These are phyloP conservation scores for Polypterus bichir DNA, from an alignment of 2,113 vertebrate species.

Conservation along the genomic window DNA sequence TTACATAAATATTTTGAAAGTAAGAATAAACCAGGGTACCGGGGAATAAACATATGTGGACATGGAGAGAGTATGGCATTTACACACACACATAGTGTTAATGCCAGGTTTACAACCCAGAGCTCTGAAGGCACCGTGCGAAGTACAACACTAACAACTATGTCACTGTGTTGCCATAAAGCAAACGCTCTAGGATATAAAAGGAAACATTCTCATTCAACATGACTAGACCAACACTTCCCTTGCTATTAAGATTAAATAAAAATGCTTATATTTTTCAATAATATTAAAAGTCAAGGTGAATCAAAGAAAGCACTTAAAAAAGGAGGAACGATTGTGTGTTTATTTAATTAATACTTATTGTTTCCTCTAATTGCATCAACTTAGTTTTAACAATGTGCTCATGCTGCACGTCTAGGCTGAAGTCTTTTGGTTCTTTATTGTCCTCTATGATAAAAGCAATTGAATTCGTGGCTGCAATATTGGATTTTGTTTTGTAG, in stretches of 20 bases:
- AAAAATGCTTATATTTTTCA: constrained; percentile 34
- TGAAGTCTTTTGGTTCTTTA: constrained; percentile 78
- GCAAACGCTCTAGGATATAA: too few species aligned
- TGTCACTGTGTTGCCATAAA: too few species aligned
- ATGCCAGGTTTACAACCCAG: too few species aligned
- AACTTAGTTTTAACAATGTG: constrained; percentile 84
- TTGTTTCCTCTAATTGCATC: constrained; percentile 88
- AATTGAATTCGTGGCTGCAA: constrained; percentile 81
- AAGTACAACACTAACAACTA: too few species aligned
- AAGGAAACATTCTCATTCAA: too few species aligned
- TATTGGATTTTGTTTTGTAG: constrained; percentile 92
- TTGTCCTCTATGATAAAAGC: constrained; percentile 93
- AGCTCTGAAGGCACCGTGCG: too few species aligned
- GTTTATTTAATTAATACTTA: constrained; percentile 91
- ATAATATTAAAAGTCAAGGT: constrained; percentile 35
- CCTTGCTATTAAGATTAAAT: constrained; percentile 6
- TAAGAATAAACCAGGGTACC: too few species aligned
- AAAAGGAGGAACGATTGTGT: constrained; percentile 54
- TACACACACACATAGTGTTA: too few species aligned
- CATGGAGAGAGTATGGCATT: too few species aligned
- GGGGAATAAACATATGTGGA: too few species aligned
- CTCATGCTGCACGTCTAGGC: constrained; percentile 76
- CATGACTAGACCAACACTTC: neutral
- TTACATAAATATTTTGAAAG: too few species aligned
- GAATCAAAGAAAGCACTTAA: constrained; percentile 51